A percentile compares a stretch with the other conserved stretches of the same genome.
Evolutionary conservation across 1,140 invertebrate genomes (phyloP).

Genomic region (Araneus ventricosus): DNA sequence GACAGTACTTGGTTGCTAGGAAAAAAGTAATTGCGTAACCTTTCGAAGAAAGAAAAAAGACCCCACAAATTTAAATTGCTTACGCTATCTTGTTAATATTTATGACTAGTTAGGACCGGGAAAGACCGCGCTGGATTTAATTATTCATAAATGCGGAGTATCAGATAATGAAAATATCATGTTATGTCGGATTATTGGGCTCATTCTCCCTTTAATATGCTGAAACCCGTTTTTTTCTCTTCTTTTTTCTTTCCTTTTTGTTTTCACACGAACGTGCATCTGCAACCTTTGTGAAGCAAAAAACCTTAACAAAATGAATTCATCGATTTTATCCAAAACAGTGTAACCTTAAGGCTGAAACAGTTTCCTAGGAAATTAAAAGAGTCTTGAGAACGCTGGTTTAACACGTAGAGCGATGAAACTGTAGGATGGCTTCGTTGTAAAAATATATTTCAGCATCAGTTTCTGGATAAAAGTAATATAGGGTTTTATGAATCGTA

Average conservation of each 20-base stretch:
- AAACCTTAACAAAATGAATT: background rate
- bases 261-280: constrained; percentile 25
- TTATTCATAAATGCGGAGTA: constrained; percentile 46
- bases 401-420: constrained; percentile 24
- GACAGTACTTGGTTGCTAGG: background rate
- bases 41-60: background rate
- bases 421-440: background rate
- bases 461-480: background rate
- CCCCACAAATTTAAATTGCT: constrained; percentile 28
- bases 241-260: background rate
- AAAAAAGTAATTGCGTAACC: background rate
- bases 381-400: background rate
- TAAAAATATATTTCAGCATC: background rate
- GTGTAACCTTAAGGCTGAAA: background rate
- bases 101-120: constrained; percentile 21
- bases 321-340: constrained; percentile 6
- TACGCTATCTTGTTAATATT: constrained; percentile 48
- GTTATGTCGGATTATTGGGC: constrained; percentile 12
- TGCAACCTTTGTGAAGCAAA: constrained; percentile 30
- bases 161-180: constrained; percentile 47
- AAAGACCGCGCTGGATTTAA: constrained; percentile 12
- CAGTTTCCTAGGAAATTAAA: constrained; percentile 36
- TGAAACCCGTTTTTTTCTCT: background rate
- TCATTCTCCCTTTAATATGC: constrained; percentile 12
- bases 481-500: constrained; percentile 14